Percentiles rank a stretch among this genome's conserved stretches.
Evolutionary conservation across 2,113 vertebrate species (phyloP).

Genomic region (Poicephalus gulielmi): DNA sequence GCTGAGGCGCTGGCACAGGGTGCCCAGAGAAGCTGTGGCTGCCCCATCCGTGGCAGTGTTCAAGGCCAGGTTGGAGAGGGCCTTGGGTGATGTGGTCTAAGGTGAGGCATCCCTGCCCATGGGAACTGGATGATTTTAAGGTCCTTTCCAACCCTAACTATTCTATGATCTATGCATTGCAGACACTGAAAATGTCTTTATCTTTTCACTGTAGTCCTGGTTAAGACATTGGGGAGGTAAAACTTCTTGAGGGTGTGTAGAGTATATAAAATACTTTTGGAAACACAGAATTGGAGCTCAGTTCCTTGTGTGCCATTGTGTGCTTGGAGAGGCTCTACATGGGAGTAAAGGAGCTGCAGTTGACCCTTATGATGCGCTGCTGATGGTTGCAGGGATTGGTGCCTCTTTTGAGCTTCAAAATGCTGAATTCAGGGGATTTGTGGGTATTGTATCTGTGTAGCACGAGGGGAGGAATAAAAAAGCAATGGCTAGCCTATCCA

Average conservation of each 20-base stretch:
- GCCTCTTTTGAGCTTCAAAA: not conserved
- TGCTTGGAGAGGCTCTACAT: rapidly evolving
- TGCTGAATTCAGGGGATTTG: rapidly evolving
- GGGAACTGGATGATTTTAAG: not conserved
- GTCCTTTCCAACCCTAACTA: not conserved
- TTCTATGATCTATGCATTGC: not conserved
- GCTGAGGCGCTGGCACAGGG: not conserved
- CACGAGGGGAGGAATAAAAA: rapidly evolving
- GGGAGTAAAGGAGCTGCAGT: not conserved
- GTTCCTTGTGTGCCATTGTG: rapidly evolving
- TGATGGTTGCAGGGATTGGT: rapidly evolving
- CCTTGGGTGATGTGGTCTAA: not conserved
- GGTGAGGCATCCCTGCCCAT: not conserved
- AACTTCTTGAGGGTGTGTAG: not conserved
- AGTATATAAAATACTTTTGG: not conserved
- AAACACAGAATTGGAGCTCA: not conserved
- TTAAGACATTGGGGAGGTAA: not conserved
- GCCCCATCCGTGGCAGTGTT: too few species aligned
- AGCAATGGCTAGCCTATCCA: rapidly evolving
- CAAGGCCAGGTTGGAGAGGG: not conserved
- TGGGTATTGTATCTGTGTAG: not conserved
- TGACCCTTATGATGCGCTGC: not conserved
- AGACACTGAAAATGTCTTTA: not conserved
- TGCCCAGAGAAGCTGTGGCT: too few species aligned
- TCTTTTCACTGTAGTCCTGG: not conserved